These are phyloP conservation scores for Bradysia coprophila DNA, from an alignment of 1,140 invertebrate genomes.

Conservation along the genomic window DNA sequence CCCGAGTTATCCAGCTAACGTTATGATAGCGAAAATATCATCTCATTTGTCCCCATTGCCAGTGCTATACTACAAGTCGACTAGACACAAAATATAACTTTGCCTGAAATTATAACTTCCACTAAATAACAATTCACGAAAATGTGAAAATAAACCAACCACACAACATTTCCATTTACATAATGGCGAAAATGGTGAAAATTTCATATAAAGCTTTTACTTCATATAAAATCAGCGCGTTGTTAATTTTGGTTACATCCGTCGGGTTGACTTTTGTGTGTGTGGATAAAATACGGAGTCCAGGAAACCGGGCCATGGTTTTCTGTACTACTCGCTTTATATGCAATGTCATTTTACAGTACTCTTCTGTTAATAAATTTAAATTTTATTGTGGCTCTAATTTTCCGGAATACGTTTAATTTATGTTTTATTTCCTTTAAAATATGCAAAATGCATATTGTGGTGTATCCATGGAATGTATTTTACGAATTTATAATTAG, in stretches of 20 bases:
- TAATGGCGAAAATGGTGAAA: neutral
- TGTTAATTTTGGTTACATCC: neutral
- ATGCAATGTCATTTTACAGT: neutral
- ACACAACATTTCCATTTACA: neutral
- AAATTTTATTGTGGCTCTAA: slow-evolving; percentile 3
- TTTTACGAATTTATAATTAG: too few species aligned
- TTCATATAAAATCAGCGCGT: neutral
- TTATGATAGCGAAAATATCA: too few species aligned
- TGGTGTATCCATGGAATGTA: neutral
- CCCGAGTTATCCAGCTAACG: too few species aligned
- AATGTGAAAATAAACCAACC: neutral
- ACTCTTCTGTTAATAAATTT: slow-evolving; percentile 2
- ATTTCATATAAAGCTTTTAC: neutral
- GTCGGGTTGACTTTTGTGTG: neutral
- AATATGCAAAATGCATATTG: slow-evolving; percentile 1
- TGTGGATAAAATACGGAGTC: too few species aligned
- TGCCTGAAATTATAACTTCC: too few species aligned
- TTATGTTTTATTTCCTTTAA: slow-evolving; percentile 1
- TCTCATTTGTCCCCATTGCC: too few species aligned
- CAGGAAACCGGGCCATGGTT: neutral
- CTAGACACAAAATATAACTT: too few species aligned
- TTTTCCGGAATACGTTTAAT: slow-evolving; percentile 2
- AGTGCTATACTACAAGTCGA: too few species aligned
- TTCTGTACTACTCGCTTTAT: too few species aligned
- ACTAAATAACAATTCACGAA: neutral